Base-by-base conservation (phyloP, 2,113 vertebrate species). In the Parotia lawesii region DNA sequence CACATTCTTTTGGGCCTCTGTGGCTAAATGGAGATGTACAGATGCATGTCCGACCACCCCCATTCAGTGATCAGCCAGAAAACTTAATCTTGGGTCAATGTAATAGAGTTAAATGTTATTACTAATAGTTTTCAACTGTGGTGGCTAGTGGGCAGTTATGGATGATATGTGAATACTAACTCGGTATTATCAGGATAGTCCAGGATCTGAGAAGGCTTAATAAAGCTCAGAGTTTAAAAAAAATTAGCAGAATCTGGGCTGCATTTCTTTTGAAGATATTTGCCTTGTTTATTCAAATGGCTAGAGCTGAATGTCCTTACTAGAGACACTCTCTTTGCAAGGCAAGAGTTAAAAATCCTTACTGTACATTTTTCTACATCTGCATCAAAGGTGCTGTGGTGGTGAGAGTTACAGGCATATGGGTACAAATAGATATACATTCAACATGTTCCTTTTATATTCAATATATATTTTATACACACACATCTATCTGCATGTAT, bases 11-110 rank as follows among this genome's bases (percentile, higher is more conserved):
- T 75, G 61, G 66, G 62, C 29, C 64, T 38, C 74, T 92, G 12
- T 85, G 75, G 61, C 84, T 95, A 81, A 95, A 96, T 87, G 83
- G 67, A 97, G 91, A 90, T 86, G 79, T 89, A 73, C 40, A 89
- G 70, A 79, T 35, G 8, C 57, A 28, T 77, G 85, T 93, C 73
- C 54, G 44, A 18, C 48, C 86, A 87, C 5, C 42, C 27, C 12
- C 33, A 66, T 72, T 72, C 76, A 76, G 74, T 69, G 35, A 85
- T 58, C 81, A 88, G 44, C 31, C 40, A 74, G 79, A 95, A 93
- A 90, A 75, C 90, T 87, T 95, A 62, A 91, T 94, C 79, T 87
- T 66, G 45, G 54, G 66, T 83, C 45, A 81, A 21, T 10, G 37
- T 62, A 54, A 81, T 60, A 7, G 20, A n/a, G 8, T 53, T 4